Evolutionary conservation across 2,113 vertebrate genomes (phyloP), one percentile per base, ranked within the genome.

Genomic region (Myotis brandtii): DNA sequence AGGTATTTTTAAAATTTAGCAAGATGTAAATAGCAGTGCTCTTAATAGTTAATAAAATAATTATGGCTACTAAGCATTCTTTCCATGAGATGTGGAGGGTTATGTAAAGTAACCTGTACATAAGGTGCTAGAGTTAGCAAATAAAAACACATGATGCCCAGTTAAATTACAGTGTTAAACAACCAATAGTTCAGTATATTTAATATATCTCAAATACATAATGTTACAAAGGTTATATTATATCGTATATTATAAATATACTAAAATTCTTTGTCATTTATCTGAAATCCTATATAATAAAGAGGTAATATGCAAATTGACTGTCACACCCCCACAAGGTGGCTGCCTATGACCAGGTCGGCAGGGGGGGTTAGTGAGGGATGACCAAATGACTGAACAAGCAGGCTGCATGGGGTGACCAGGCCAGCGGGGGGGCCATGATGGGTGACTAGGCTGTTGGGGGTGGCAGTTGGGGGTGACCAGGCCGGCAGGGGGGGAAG

Each of bases 131-230:
- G n/a, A 37, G 54, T 73, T 18, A 91, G n/a, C 34, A 86, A 69
- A 79, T 82, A 91, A 81, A 76, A 91, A 81, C 64, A 73, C 3
- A 21, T 23, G 23, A 72, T 30, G 27, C 23, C n/a, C n/a, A 76
- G 52, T 92, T 85, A 95, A 80, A 88, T 70, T 43, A 46, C 6
- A 83, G 52, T 91, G 77, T 94, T 69, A 48, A 94, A 69, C 11
- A 84, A 59, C 2, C 20, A 90, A 73, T 43, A 75, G 90, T 46
- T 69, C 52, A 59, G 13, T 34, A 32, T 85, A 40, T 87, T 86
- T 89, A 66, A 11, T 83, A 48, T 79, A 72, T 72, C 13, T 46
- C 37, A 89, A 86, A 69, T 75, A 77, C 46, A 40, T 5, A 84
- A 83, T 37, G 66, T 70, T 82, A 40, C 20, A 91, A 75, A 50